Evolutionary conservation across 1,140 invertebrate species (phyloP).

Genomic region (Hylaeus volcanicus): DNA sequence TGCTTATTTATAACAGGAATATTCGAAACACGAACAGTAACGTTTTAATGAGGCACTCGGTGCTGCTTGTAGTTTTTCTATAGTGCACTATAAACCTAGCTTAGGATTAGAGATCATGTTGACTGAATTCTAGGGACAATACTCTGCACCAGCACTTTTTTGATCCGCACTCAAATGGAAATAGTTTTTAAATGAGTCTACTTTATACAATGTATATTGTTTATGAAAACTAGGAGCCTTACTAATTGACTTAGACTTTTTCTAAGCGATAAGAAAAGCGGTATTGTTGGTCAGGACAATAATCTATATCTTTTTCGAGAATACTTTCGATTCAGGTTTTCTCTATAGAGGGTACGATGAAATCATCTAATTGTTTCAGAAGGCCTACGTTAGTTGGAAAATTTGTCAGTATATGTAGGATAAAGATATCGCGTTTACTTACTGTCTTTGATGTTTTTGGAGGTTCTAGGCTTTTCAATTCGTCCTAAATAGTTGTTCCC

Average conservation of each 20-base stretch:
- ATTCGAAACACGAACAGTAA: neutral
- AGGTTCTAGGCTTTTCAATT: neutral
- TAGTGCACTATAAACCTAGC: constrained; percentile 41
- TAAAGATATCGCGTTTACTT: neutral
- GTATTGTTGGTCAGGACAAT: constrained; percentile 68
- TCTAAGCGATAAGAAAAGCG: constrained; percentile 65
- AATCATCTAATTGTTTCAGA: neutral
- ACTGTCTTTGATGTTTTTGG: neutral
- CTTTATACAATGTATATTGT: constrained; percentile 67
- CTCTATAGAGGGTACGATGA: neutral
- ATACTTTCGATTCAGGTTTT: neutral
- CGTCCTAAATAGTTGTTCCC: neutral
- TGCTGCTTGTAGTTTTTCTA: constrained; percentile 49
- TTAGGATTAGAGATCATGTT: constrained; percentile 66
- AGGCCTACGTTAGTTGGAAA: neutral
- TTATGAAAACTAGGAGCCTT: constrained; percentile 70
- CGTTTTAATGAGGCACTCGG: neutral
- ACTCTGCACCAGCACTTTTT: constrained; percentile 76
- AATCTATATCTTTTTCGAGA: constrained; percentile 16
- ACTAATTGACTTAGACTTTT: constrained; percentile 70
- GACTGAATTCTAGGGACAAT: constrained; percentile 79
- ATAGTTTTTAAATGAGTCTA: constrained; percentile 73
- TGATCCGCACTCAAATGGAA: constrained; percentile 71
- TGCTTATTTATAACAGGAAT: neutral
- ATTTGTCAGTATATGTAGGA: neutral